A percentile compares a stretch with the other conserved stretches of the same genome.
Evolutionary conservation across 2,113 vertebrate species (phyloP).

Genomic region (Paramisgurnus dabryanus): DNA sequence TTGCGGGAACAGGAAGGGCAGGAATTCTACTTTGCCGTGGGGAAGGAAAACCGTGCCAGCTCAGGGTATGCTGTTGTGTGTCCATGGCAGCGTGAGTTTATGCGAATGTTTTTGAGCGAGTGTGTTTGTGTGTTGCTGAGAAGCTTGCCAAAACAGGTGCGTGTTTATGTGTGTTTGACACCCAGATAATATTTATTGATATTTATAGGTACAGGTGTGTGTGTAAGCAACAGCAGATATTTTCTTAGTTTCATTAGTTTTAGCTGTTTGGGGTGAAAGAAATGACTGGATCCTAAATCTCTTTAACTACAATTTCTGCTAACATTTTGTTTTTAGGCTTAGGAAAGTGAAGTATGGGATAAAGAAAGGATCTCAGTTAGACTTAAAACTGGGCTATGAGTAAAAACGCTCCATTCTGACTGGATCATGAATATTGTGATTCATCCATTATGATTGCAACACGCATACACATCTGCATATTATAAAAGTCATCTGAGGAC

Average conservation of each 20-base stretch:
- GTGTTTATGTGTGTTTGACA: conserved; percentile 18
- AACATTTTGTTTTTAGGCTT: too few relatives aligned
- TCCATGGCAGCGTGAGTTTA: background rate
- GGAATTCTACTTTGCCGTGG: conserved; percentile 40
- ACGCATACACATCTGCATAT: conserved; percentile 32
- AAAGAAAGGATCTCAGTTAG: too few relatives aligned
- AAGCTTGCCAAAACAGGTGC: conserved; percentile 20
- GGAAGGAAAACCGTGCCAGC: conserved; percentile 46
- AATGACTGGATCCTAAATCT: background rate
- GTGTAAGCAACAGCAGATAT: background rate
- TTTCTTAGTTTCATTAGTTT: background rate
- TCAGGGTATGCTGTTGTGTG: conserved; percentile 24
- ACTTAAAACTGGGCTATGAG: too few relatives aligned
- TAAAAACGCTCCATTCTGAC: background rate
- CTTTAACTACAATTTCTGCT: too few relatives aligned
- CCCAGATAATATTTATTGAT: background rate
- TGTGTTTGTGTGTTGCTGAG: background rate
- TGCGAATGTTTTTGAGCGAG: conserved; percentile 32
- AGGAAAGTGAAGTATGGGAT: too few relatives aligned
- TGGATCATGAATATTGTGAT: conserved; percentile 31
- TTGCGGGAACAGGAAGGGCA: conserved; percentile 55
- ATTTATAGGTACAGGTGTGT: background rate
- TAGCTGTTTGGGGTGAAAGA: too few relatives aligned
- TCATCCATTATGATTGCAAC: conserved; percentile 29
- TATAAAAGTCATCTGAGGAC: conserved; percentile 21